These are phyloP conservation scores for Chloroclystis v-ata DNA, from an alignment of 2,888 invertebrate species.

Conservation along the genomic window DNA sequence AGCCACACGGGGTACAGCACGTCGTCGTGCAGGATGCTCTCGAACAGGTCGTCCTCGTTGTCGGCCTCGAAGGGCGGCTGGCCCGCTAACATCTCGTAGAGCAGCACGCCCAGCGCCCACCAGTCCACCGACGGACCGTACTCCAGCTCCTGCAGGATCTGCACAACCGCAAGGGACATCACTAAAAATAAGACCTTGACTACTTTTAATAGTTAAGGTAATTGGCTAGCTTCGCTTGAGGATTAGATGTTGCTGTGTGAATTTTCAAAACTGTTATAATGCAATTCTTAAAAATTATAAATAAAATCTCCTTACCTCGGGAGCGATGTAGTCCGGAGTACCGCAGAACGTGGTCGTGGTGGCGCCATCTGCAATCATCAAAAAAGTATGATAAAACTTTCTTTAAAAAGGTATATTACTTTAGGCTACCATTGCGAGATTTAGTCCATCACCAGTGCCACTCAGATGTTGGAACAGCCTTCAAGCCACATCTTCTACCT, in stretches of 20 bases:
- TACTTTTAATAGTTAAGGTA: no score
- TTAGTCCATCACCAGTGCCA: no score
- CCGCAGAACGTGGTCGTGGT: conserved; percentile 99
- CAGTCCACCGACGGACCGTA: conserved; percentile 94
- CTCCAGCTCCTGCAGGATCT: conserved; percentile 94
- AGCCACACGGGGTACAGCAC: conserved; percentile 98
- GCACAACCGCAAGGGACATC: neutral
- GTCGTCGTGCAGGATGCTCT: conserved; percentile 98
- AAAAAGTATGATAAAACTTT: no score
- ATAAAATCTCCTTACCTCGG: conserved; percentile 91
- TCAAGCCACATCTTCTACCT: no score
- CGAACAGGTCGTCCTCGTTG: conserved; percentile 99
- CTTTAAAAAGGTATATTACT: no score
- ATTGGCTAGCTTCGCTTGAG: no score
- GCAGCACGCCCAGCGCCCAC: conserved; percentile 98
- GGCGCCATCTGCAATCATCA: conserved; percentile 81
- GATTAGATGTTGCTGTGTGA: no score
- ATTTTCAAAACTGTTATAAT: no score
- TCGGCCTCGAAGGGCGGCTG: conserved; percentile 99
- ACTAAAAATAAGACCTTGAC: no score
- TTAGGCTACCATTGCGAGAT: no score
- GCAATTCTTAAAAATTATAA: no score
- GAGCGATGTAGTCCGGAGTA: conserved; percentile 99
- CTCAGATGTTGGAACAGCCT: no score
- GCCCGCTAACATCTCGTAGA: conserved; percentile 99